Conservation (phyloP, 2,113 vertebrate genomes). For the Elaphurus davidianus region DNA sequence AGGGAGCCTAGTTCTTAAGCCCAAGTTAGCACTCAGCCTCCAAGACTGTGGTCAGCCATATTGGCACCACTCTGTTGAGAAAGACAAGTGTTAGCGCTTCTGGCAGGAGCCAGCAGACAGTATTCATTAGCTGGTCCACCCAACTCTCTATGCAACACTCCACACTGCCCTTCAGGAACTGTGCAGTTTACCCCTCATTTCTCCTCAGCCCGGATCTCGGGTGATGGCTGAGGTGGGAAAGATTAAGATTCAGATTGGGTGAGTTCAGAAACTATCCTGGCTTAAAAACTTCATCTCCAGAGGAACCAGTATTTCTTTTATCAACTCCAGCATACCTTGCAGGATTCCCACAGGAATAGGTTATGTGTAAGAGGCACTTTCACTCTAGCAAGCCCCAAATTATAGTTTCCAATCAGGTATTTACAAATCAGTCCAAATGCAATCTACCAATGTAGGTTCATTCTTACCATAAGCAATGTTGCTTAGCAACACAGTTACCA, state of each 20-base stretch:
- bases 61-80: not conserved
- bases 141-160: not conserved
- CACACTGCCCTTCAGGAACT: not conserved
- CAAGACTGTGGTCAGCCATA: not conserved
- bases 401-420: constrained; percentile 24
- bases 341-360: not conserved
- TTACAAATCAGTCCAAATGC: constrained; percentile 24
- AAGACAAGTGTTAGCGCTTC: not conserved
- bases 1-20: not conserved
- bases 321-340: not conserved
- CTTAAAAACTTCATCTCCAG: not conserved
- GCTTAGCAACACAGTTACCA: constrained; percentile 44
- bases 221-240: not conserved
- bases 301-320: not conserved
- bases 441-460: constrained; percentile 2
- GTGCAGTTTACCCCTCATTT: not conserved
- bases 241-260: not conserved
- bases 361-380: not conserved
- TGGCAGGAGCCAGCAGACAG: not conserved
- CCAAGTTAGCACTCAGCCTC: not conserved
- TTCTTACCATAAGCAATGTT: constrained; percentile 47
- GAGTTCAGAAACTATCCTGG: not conserved
- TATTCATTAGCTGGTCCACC: not conserved
- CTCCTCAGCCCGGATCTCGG: not conserved
- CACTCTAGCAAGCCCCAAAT: not conserved